These are phyloP conservation scores for Zapornia atra DNA, from an alignment of 2,113 vertebrate genomes.

Conservation along the genomic window DNA sequence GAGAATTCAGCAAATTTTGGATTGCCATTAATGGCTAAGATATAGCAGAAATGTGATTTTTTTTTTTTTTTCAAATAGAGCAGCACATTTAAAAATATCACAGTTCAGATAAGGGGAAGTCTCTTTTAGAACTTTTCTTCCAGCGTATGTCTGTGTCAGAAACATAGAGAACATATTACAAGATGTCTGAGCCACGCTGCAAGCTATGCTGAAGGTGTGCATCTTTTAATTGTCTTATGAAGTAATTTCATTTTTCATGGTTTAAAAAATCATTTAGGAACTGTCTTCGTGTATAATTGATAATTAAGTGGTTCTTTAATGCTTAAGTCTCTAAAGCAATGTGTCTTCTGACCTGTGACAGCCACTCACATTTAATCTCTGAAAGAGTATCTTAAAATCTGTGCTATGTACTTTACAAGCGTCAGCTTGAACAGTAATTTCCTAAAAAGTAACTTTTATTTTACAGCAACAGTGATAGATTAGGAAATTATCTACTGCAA, in stretches of 20 bases:
- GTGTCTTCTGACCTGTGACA: constrained; percentile 29
- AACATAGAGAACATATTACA: background rate
- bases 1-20: background rate
- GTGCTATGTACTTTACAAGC: background rate
- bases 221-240: background rate
- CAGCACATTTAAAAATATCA: background rate
- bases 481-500: constrained; percentile 21
- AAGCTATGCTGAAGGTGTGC: background rate
- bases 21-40: background rate
- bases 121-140: background rate
- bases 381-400: background rate
- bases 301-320: constrained; percentile 15
- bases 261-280: constrained; percentile 14
- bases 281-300: background rate
- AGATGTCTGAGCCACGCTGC: background rate
- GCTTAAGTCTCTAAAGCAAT: constrained; percentile 7
- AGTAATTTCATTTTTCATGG: background rate
- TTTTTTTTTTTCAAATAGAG: background rate
- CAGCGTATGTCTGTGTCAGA: background rate
- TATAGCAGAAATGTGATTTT: background rate
- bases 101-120: background rate
- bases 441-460: constrained; percentile 38
- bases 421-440: constrained; percentile 13
- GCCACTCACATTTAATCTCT: background rate
- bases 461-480: background rate